Evolutionary conservation across 2,797 vertebrate genomes (phyloP), one percentile per base, ranked within the genome.

Genomic region (Sebastes cheni): DNA sequence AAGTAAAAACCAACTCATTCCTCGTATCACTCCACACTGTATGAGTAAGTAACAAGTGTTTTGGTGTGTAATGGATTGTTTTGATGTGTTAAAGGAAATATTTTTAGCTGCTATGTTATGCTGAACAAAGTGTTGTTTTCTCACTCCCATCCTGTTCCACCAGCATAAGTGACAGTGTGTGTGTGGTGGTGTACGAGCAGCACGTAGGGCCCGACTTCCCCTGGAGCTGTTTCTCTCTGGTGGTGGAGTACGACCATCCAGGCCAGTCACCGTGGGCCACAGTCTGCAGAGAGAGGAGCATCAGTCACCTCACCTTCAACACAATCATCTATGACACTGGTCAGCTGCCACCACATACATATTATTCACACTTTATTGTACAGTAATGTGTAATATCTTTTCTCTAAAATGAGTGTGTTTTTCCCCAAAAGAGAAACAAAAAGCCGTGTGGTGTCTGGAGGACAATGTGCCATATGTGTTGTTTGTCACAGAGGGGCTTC

Each of bases 171-270:
- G 88, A 81, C 75, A 94, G 89, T 77, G 92, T 93, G 86, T 98
- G 97, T 77, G 12, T 95, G 60, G 62, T 98, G 84, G 86, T 96
- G 88, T 95, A 92, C 72, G 96, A 96, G 90, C 95, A 95, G 72
- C 92, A 97, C 52, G 94, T 99, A 62, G 96, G 96, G 66, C 89
- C 95, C 1, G 95, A 97, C 91, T 99, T 99, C 76, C 98, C 98
- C 14, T 99, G 98, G 98, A 88, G 77, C 67, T 80, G 89, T 58
- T 99, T 99, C 92, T 97, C 96, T 42, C 85, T 97, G 78, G 95
- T 97, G 75, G 89, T 98, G 78, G 98, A 99, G 92, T 98, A 97
- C 58, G 94, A 98, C 88, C 95, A 90, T 61, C 93, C 93, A 25
- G 95, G 96, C 84, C 95, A 94, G 27, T 97, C 97, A 4, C 96